Conservation (phyloP, 1,140 invertebrate genomes). For the Meloidogyne chitwoodi region DNA sequence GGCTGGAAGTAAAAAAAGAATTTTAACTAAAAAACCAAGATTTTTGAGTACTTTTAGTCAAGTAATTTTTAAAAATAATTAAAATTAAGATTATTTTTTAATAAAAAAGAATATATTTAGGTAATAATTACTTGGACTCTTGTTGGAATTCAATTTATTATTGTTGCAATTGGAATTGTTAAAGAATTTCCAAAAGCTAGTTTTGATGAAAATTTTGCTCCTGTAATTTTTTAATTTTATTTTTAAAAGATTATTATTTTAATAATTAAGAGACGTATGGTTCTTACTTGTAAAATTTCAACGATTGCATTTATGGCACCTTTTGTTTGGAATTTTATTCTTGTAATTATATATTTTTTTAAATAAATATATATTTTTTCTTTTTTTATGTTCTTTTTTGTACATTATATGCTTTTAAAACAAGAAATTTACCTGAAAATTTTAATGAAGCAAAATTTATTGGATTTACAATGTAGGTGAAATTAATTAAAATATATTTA, state of each 20-base stretch:
- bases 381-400: slow-evolving; percentile 67
- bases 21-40: slow-evolving; percentile 74
- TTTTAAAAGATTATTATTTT: not conserved
- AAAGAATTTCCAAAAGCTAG: slow-evolving; percentile 69
- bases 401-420: slow-evolving; percentile 79
- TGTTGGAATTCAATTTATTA: slow-evolving; percentile 70
- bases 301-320: slow-evolving; percentile 70
- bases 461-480: slow-evolving; percentile 67
- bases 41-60: slow-evolving; percentile 67
- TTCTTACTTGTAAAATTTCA: slow-evolving; percentile 52
- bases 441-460: slow-evolving; percentile 82
- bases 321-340: slow-evolving; percentile 74
- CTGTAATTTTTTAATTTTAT: slow-evolving; percentile 21
- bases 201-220: slow-evolving; percentile 45
- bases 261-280: slow-evolving; percentile 27
- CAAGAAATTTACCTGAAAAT: slow-evolving; percentile 79
- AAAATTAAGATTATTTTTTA: not conserved
- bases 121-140: slow-evolving; percentile 63
- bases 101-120: too few relatives aligned
- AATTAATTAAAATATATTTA: not conserved
- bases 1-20: slow-evolving; percentile 75
- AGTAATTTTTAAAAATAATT: slow-evolving; percentile 61
- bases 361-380: not conserved
- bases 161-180: slow-evolving; percentile 70
- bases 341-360: slow-evolving; percentile 61